Evolutionary conservation across 2,113 vertebrate genomes (phyloP).

Genomic region (Falco punctatus): DNA sequence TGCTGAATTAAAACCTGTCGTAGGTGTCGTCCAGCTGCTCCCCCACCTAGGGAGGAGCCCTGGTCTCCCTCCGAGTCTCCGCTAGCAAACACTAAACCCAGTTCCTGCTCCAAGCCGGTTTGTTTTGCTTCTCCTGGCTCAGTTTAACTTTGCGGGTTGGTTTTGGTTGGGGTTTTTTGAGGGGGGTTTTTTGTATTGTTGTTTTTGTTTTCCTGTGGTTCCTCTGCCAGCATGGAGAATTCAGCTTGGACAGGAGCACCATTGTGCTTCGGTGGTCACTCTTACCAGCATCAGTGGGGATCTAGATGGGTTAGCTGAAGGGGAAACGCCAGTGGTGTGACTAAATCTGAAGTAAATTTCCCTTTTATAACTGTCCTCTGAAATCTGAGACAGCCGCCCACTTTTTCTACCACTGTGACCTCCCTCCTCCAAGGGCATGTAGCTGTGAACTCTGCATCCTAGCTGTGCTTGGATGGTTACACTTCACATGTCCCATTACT

Average conservation of each 20-base stretch:
- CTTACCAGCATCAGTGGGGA: not conserved
- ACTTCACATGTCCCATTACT: not conserved
- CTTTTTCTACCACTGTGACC: not conserved
- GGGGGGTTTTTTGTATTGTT: fast-evolving
- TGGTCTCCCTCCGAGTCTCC: fast-evolving
- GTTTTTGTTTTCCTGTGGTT: not conserved
- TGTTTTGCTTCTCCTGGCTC: not conserved
- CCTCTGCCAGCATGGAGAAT: not conserved
- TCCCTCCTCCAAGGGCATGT: not conserved
- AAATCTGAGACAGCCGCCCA: not conserved
- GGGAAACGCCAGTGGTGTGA: fast-evolving
- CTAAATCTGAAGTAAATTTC: not conserved
- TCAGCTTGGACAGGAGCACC: not conserved
- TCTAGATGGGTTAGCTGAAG: not conserved
- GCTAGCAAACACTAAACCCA: not conserved
- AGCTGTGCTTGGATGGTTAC: not conserved
- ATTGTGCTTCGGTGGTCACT: not conserved
- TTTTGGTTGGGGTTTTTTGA: not conserved
- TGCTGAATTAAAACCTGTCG: not conserved
- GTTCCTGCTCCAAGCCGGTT: not conserved
- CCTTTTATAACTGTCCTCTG: not conserved
- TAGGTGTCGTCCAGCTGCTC: not conserved
- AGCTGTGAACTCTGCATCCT: not conserved
- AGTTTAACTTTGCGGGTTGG: not conserved
- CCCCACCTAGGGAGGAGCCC: fast-evolving